phyloP scores from a whole-genome alignment of 2,888 invertebrate species.

The Stegophylla sp. region DNA sequence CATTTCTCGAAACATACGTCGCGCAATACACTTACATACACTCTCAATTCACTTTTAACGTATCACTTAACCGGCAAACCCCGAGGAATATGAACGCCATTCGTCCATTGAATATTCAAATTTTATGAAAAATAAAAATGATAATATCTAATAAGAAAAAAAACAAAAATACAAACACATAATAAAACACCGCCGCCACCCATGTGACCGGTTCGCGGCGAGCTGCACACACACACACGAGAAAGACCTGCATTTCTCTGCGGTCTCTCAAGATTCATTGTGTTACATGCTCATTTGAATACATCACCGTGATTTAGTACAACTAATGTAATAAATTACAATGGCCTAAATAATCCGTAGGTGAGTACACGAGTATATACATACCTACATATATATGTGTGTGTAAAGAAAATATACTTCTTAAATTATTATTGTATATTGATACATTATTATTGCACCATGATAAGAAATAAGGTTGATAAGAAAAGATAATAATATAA shows the following conservation, averaged over 20 bases:
- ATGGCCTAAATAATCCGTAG: constrained; percentile 42
- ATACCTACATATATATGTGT: too few relatives aligned
- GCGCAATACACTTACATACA: too few relatives aligned
- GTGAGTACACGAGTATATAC: constrained; percentile 37
- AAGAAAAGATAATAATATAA: too few relatives aligned
- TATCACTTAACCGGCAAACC: not conserved
- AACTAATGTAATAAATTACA: constrained; percentile 40
- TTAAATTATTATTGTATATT: too few relatives aligned
- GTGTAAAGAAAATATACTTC: too few relatives aligned
- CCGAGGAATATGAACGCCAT: constrained; percentile 2
- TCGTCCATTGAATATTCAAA: constrained; percentile 7
- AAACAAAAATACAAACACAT: not conserved
- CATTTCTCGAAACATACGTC: not conserved
- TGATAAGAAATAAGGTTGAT: too few relatives aligned
- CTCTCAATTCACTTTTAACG: not conserved
- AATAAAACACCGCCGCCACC: constrained; percentile 15
- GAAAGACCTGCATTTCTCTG: constrained; percentile 21
- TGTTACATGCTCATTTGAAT: constrained; percentile 37
- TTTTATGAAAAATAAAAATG: constrained; percentile 1
- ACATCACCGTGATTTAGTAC: constrained; percentile 34
- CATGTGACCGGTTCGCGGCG: constrained; percentile 14
- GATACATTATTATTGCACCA: too few relatives aligned
- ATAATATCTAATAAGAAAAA: not conserved
- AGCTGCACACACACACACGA: not conserved
- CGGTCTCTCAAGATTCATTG: constrained; percentile 14